These are phyloP conservation scores for Acanthosepion pharaonis DNA, from an alignment of 2,888 invertebrate genomes.

Conservation along the genomic window DNA sequence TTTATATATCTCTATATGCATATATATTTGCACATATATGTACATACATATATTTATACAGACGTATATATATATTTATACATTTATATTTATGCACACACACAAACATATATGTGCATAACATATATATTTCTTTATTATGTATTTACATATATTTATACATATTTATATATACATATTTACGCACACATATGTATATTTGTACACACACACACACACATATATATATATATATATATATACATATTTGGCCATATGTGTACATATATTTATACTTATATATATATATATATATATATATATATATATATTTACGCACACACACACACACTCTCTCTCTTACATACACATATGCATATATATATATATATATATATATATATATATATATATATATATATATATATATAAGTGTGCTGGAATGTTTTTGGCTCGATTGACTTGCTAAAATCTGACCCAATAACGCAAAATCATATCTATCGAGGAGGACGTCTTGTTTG, in stretches of 20 bases:
- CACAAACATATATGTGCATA: too few relatives aligned
- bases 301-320: background rate
- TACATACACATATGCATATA: background rate
- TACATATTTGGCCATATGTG: too few relatives aligned
- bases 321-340: too few relatives aligned
- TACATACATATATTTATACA: background rate
- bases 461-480: too few relatives aligned
- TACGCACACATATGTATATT: too few relatives aligned
- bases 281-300: background rate
- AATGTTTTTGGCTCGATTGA: background rate
- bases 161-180: background rate
- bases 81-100: background rate
- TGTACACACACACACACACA: too few relatives aligned
- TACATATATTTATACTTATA: background rate
- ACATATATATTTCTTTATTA: background rate
- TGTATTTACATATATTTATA: background rate
- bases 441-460: too few relatives aligned
- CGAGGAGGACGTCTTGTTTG: too few relatives aligned
- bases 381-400: background rate
- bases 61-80: background rate
- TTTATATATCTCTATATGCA: background rate
- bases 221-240: background rate
- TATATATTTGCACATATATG: background rate
- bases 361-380: too few relatives aligned
- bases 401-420: background rate